Evolutionary conservation across 2,888 invertebrate species (phyloP), one percentile per base, ranked within the genome.

Genomic region (Metallyticus violacea): DNA sequence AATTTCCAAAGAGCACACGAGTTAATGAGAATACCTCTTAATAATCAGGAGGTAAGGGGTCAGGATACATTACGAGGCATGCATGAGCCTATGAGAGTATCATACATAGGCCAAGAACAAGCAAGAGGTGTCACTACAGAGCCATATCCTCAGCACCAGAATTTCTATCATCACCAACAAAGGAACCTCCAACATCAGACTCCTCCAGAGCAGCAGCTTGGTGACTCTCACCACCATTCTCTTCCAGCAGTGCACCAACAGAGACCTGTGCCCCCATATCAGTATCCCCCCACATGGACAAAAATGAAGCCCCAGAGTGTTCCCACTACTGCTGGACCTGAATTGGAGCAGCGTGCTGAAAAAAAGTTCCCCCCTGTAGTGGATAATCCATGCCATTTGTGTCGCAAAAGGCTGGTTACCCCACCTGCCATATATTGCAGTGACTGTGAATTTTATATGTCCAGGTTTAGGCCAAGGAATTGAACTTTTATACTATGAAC

Each of bases 371-470:
- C 93, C 94, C 9, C 92, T 93, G 9, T 92, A 94, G 9, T 94
- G 95, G 87, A 88, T 3, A 83, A 77, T 22, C 95, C 95, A 87
- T 98, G 98, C 91, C 96, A 97, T 92, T 93, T 98, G 89, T 98
- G 98, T 92, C 94, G 97, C 87, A 98, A 98, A 91, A 97, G 97
- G 90, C 94, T 95, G 88, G 95, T 97, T 26, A 94, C 93, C 83
- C 94, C 96, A 25, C 96, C 97, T 22, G 95, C 96, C 76, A 94
- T 95, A 89, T 98, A 98, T 91, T 98, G 98, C 92, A 94, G 95
- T 84, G 97, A 98, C 92, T 98, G 98, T 92, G 97, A 97, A 91
- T 97, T 96, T 92, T 98, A 98, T 91, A 96, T 98, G 96, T 97
- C 97, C 88, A 93, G 96, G 90, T 96, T 96, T 91, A 95, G 96